These are phyloP conservation scores for Leptosomus discolor DNA, from an alignment of 2,113 vertebrate species.

Conservation along the genomic window DNA sequence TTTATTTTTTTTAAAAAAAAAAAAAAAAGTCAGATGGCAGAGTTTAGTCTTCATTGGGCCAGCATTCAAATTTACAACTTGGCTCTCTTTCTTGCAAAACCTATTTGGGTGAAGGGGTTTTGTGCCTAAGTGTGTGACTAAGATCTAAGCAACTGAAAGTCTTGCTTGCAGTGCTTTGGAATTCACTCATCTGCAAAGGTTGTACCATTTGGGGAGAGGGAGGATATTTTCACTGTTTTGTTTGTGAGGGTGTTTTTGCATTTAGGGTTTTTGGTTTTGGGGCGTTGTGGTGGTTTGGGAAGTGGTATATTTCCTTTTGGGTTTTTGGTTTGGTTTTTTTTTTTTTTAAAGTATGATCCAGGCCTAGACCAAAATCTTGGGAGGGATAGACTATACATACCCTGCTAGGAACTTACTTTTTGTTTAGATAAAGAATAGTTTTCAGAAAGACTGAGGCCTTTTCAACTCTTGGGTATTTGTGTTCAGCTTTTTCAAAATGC, in stretches of 20 bases:
- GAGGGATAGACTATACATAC: background rate
- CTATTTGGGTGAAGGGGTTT: background rate
- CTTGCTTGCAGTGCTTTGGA: background rate
- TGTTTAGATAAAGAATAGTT: background rate
- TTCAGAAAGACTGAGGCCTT: background rate
- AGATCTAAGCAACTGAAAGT: background rate
- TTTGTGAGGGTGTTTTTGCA: background rate
- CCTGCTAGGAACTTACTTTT: background rate
- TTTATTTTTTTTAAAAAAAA: background rate
- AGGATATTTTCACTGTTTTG: background rate
- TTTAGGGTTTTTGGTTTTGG: background rate
- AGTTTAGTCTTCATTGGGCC: background rate
- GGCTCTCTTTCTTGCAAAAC: background rate
- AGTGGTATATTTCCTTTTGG: background rate
- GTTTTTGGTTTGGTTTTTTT: background rate
- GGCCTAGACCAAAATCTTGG: background rate
- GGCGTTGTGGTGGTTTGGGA: background rate
- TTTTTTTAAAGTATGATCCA: background rate
- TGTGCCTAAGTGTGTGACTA: background rate
- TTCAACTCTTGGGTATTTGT: background rate
- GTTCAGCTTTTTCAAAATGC: background rate
- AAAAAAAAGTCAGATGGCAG: background rate
- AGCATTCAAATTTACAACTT: background rate
- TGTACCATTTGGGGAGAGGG: accelerated
- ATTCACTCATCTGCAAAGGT: background rate